Conservation (phyloP, 2,888 invertebrate genomes). For the Oscheius sp. region DNA sequence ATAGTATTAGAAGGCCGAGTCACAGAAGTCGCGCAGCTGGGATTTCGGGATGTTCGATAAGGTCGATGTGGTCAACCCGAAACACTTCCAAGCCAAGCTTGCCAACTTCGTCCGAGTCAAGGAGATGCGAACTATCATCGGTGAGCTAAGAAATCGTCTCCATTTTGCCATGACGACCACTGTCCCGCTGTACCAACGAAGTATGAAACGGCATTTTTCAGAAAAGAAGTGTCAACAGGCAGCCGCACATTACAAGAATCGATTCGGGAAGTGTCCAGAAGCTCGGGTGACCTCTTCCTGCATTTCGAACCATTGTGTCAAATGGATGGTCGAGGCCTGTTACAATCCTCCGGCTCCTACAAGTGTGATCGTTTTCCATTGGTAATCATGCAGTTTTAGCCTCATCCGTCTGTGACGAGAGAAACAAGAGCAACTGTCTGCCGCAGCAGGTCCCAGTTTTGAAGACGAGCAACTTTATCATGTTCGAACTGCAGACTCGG, state of each 20-base stretch:
- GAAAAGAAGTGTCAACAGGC: slow-evolving; percentile 31
- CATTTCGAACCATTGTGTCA: slow-evolving; percentile 36
- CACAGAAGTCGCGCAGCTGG: slow-evolving; percentile 34
- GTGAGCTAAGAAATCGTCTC: not conserved
- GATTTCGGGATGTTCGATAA: slow-evolving; percentile 33
- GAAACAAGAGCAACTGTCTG: not conserved
- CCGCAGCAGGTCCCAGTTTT: not conserved
- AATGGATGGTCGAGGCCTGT: slow-evolving; percentile 34
- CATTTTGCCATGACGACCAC: no score
- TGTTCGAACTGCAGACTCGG: not conserved
- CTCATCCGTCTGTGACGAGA: slow-evolving; percentile 26
- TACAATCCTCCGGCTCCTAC: slow-evolving; percentile 22
- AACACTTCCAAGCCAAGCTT: slow-evolving; percentile 25
- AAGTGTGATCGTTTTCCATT: not conserved
- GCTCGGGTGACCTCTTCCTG: slow-evolving; percentile 24
- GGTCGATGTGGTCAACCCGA: not conserved
- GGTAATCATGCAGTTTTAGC: slow-evolving; percentile 1
- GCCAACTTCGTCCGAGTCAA: slow-evolving; percentile 35
- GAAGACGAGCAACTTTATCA: no score
- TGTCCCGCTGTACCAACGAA: not conserved
- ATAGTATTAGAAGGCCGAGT: slow-evolving; percentile 15
- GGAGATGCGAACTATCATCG: slow-evolving; percentile 17
- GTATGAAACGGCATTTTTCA: slow-evolving; percentile 1
- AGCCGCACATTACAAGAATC: slow-evolving; percentile 17
- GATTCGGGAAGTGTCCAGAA: slow-evolving; percentile 37